These are phyloP conservation scores for Percina caprodes DNA, from an alignment of 2,113 vertebrate genomes.

Conservation along the genomic window DNA sequence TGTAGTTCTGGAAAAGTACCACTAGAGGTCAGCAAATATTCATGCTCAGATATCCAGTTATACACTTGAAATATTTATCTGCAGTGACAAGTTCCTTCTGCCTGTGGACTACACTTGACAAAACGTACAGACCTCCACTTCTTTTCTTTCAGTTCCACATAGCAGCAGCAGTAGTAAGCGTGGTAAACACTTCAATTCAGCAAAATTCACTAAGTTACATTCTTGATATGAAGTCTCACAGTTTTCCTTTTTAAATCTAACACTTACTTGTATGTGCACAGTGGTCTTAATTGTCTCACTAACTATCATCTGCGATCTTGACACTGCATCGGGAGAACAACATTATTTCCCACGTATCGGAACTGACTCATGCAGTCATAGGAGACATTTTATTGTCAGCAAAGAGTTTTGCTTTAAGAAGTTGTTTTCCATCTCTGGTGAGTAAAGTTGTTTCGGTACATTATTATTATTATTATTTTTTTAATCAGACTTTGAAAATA, in stretches of 20 bases:
- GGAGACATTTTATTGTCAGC: slow-evolving; percentile 23
- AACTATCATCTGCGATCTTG: slow-evolving; percentile 52
- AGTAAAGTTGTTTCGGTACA: slow-evolving; percentile 25
- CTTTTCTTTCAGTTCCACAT: slow-evolving; percentile 41
- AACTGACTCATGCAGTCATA: slow-evolving; percentile 67
- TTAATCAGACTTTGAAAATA: slow-evolving; percentile 12
- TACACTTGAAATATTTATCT: slow-evolving; percentile 60
- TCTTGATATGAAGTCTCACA: slow-evolving; percentile 75
- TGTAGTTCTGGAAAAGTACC: slow-evolving; percentile 79
- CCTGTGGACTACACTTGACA: slow-evolving; percentile 51
- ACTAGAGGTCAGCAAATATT: slow-evolving; percentile 83
- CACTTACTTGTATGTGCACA: slow-evolving; percentile 66
- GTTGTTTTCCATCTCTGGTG: slow-evolving; percentile 15
- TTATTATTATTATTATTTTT: not conserved
- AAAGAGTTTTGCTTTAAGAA: slow-evolving; percentile 26
- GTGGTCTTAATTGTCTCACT: slow-evolving; percentile 64
- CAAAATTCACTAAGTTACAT: slow-evolving; percentile 69
- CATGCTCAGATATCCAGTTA: slow-evolving; percentile 80
- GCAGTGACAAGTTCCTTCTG: slow-evolving; percentile 52
- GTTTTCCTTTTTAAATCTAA: slow-evolving; percentile 56
- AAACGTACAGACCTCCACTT: not conserved
- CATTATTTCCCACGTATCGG: slow-evolving; percentile 31
- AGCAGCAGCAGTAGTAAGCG: slow-evolving; percentile 63
- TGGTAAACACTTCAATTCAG: slow-evolving; percentile 56
- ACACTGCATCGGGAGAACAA: slow-evolving; percentile 60